A percentile compares a stretch with the other conserved stretches of the same genome.
Conservation (phyloP, 2,113 vertebrate genomes). For the Spea multiplicata region DNA sequence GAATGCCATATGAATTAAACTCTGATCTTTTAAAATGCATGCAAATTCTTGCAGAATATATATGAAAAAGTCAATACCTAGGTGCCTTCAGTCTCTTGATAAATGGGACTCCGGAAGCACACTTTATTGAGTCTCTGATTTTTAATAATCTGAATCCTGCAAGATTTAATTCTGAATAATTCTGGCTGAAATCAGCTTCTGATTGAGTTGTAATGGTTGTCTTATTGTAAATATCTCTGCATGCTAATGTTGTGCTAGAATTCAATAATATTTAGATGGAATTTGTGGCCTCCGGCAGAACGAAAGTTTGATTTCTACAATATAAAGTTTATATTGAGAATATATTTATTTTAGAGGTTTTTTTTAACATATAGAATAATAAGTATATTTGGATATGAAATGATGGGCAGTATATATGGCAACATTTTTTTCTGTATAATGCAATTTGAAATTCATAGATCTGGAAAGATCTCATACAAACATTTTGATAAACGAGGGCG, state of each 20-base stretch:
- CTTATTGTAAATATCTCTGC: slow-evolving; percentile 87
- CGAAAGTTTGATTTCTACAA: slow-evolving; percentile 69
- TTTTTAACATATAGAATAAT: slow-evolving; percentile 10
- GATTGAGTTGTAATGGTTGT: slow-evolving; percentile 86
- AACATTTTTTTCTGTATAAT: slow-evolving; percentile 18
- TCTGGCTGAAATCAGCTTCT: slow-evolving; percentile 84
- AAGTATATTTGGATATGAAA: slow-evolving; percentile 23
- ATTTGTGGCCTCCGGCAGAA: slow-evolving; percentile 71
- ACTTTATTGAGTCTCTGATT: slow-evolving; percentile 83
- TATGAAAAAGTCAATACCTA: slow-evolving; percentile 72
- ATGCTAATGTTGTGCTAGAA: slow-evolving; percentile 77
- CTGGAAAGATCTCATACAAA: slow-evolving; percentile 14
- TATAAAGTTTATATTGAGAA: slow-evolving; percentile 70
- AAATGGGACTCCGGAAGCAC: slow-evolving; percentile 76
- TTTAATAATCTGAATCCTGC: slow-evolving; percentile 82
- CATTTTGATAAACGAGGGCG: slow-evolving; percentile 26
- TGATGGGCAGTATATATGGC: slow-evolving; percentile 4
- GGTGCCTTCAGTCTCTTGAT: slow-evolving; percentile 72
- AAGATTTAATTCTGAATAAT: slow-evolving; percentile 89
- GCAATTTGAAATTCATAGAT: slow-evolving; percentile 15
- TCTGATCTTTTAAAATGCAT: slow-evolving; percentile 75
- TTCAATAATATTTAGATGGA: slow-evolving; percentile 87
- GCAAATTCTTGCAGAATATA: slow-evolving; percentile 76
- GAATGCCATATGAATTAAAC: slow-evolving; percentile 74
- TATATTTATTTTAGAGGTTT: slow-evolving; percentile 65